Evolutionary conservation across 2,797 vertebrate genomes (phyloP), one percentile per base, ranked within the genome.

Genomic region (Ataeniobius toweri): DNA sequence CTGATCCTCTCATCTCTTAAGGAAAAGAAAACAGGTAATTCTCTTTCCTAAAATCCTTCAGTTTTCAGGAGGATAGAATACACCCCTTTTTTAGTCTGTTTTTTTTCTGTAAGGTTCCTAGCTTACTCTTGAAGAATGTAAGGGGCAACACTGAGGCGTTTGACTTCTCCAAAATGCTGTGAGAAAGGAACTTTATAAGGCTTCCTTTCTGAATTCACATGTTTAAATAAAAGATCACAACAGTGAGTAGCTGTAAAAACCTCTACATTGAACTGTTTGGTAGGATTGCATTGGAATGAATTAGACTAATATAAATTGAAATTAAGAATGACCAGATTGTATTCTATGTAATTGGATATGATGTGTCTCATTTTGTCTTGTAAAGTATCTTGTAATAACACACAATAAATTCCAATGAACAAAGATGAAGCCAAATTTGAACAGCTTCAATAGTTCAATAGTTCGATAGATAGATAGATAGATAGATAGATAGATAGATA

Each of bases 11-110:
- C 68, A 26, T 39, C 44, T 56, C 68, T 48, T 5, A 6, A 39
- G 63, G 39, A 78, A 56, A 72, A 48, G 39, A 75, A 77, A 58
- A 75, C 31, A 1, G 2, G 71, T 71, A 36, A 46, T 79, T 79
- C 65, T 51, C 26, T 48, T 51, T 72, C 58, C 48, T 63, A 24
- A 77, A 74, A 79, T 48, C 36, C 48, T 36, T 74, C 55, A 71
- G 31, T 16, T 3, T 48, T 53, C 24, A 55, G 68, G 6, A 71
- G 28, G 63, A 50, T 36, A 59, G 36, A 31, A 39, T 41, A 41
- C n/a, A 18, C 44, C 58, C 22, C 44, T 69, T 28, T 68, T 39
- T 18, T 31, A 20, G 59, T 63, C 16, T 18, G 59, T 63, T 63
- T 20, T 20, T 8, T 63, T 26, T 28, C 28, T 63, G 28, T 18